Evolutionary conservation across 2,113 vertebrate genomes (phyloP).

Genomic region (Barbus barbus): DNA sequence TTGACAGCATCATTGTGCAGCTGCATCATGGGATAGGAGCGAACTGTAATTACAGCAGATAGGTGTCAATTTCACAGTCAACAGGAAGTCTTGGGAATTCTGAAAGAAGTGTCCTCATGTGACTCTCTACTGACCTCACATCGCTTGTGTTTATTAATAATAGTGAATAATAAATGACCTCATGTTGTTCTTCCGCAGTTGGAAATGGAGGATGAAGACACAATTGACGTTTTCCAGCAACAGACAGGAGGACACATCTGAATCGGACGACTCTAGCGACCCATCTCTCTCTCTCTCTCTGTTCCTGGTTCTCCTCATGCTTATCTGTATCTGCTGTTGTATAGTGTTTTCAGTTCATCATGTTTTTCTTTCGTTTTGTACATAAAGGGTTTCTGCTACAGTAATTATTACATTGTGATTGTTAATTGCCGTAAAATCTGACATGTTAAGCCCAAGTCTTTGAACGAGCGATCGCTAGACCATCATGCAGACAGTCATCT

Average conservation of each 20-base stretch:
- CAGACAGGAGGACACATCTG: conserved; percentile 95
- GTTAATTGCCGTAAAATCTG: conserved; percentile 23
- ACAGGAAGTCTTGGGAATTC: too few species aligned
- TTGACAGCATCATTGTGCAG: neutral
- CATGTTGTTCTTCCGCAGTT: conserved; percentile 76
- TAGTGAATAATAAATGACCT: neutral
- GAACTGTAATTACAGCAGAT: neutral
- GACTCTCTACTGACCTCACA: neutral
- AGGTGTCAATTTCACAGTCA: neutral
- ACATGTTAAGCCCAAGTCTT: conserved; percentile 22
- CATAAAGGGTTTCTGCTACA: conserved; percentile 83
- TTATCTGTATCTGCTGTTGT: conserved; percentile 88
- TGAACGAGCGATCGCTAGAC: too few species aligned
- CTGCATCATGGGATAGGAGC: neutral
- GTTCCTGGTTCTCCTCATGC: conserved; percentile 68
- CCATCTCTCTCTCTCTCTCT: neutral
- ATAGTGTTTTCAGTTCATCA: conserved; percentile 81
- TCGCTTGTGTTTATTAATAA: neutral
- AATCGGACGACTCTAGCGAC: conserved; percentile 70
- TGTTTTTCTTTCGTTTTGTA: conserved; percentile 76
- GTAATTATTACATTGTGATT: conserved; percentile 71
- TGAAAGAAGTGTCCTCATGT: too few species aligned
- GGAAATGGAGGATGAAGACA: conserved; percentile 99
- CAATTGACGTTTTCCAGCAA: conserved; percentile 99
- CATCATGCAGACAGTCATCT: neutral